phyloP scores from a whole-genome alignment of 2,113 vertebrate species.

The Uria aalge region DNA sequence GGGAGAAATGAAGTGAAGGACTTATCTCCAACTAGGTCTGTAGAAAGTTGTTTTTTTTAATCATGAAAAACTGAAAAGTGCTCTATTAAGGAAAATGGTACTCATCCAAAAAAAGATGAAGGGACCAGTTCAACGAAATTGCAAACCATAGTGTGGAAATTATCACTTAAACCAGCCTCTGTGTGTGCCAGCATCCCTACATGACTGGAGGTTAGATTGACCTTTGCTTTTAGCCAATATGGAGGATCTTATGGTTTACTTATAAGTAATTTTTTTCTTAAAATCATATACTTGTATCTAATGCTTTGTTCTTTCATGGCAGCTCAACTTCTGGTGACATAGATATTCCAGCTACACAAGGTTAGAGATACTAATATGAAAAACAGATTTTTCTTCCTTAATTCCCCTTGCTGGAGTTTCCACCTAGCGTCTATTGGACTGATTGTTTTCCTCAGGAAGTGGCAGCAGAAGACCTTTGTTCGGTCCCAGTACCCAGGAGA shows the following conservation, averaged over 20 bases:
- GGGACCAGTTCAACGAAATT: neutral
- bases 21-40: neutral
- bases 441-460: neutral
- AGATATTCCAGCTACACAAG: neutral
- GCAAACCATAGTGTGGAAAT: neutral
- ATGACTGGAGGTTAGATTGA: neutral
- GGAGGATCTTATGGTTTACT: neutral
- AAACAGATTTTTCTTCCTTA: neutral
- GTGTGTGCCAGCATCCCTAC: neutral
- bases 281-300: neutral
- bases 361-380: neutral
- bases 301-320: neutral
- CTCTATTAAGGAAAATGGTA: neutral
- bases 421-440: neutral
- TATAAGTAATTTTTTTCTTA: neutral
- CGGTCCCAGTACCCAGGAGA: neutral
- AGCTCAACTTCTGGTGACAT: neutral
- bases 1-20: neutral
- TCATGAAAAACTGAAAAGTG: neutral
- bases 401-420: neutral
- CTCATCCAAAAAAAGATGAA: neutral
- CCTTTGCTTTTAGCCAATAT: neutral
- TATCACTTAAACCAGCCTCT: neutral
- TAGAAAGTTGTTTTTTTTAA: neutral
- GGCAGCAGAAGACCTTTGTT: neutral